Conservation (phyloP, 2,113 vertebrate species). For the Barbus barbus region DNA sequence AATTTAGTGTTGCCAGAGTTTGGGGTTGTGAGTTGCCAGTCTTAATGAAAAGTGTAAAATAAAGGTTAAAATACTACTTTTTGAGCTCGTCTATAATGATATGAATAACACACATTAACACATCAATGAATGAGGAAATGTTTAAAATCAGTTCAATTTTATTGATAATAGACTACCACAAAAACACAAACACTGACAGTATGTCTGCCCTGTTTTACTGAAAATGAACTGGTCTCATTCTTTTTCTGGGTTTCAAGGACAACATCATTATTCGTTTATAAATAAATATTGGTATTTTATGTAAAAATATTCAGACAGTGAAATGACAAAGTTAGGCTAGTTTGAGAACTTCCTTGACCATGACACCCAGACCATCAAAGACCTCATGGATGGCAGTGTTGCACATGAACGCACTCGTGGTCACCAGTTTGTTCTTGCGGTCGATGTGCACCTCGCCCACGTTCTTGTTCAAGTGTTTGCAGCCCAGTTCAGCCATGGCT, state of each 20-base stretch:
- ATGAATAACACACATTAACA: background rate
- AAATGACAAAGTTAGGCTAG: conserved; percentile 64
- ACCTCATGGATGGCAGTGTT: conserved; percentile 80
- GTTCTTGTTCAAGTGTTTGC: conserved; percentile 80
- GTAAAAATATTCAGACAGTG: background rate
- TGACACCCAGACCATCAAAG: conserved; percentile 80
- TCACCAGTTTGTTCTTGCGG: conserved; percentile 81
- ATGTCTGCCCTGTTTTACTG: background rate
- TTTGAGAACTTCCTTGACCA: conserved; percentile 80
- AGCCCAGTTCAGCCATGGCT: conserved; percentile 77
- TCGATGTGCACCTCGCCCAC: conserved; percentile 81
- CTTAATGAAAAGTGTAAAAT: too few species aligned
- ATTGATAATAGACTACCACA: background rate
- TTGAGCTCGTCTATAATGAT: background rate
- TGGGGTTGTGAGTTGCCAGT: too few species aligned
- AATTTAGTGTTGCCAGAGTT: too few species aligned
- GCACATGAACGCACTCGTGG: conserved; percentile 85
- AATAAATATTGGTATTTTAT: background rate
- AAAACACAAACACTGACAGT: background rate
- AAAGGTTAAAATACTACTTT: background rate
- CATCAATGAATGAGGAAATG: background rate
- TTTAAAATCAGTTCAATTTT: background rate
- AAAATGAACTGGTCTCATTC: too few species aligned
- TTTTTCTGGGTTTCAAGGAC: background rate
- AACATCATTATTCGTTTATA: background rate